A percentile compares a stretch with the other conserved stretches of the same genome.
These are phyloP conservation scores for Seira musarum DNA, from an alignment of 2,888 invertebrate genomes.

Conservation along the genomic window DNA sequence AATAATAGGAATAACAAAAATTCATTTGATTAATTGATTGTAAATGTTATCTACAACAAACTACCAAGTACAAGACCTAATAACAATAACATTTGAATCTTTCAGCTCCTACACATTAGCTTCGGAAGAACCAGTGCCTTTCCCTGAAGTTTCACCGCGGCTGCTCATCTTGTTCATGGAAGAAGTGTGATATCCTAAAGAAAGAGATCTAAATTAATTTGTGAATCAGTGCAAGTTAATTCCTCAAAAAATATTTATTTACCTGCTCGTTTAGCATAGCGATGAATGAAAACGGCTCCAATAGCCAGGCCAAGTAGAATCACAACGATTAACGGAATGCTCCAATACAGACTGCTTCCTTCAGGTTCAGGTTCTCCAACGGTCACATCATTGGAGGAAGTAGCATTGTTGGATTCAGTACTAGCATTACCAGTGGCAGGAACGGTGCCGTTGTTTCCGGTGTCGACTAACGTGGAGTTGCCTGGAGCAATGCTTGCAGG, in stretches of 20 bases:
- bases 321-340: constrained; percentile 10
- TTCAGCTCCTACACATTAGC: background rate
- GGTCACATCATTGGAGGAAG: no score
- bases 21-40: no score
- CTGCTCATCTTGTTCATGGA: background rate
- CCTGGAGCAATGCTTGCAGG: no score
- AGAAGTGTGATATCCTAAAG: constrained; percentile 12
- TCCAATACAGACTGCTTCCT: constrained; percentile 21
- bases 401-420: no score
- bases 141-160: background rate
- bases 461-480: no score
- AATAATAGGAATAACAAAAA: no score
- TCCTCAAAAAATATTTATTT: background rate
- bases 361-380: no score
- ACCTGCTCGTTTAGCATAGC: constrained; percentile 23
- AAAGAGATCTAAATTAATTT: background rate
- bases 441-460: no score
- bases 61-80: no score
- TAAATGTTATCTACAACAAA: no score
- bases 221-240: background rate
- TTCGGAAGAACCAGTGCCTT: background rate
- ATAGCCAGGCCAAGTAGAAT: background rate
- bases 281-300: constrained; percentile 24
- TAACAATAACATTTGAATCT: background rate
- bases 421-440: no score